phyloP scores from a whole-genome alignment of 2,797 vertebrate genomes.

The Neostethus bicornis region DNA sequence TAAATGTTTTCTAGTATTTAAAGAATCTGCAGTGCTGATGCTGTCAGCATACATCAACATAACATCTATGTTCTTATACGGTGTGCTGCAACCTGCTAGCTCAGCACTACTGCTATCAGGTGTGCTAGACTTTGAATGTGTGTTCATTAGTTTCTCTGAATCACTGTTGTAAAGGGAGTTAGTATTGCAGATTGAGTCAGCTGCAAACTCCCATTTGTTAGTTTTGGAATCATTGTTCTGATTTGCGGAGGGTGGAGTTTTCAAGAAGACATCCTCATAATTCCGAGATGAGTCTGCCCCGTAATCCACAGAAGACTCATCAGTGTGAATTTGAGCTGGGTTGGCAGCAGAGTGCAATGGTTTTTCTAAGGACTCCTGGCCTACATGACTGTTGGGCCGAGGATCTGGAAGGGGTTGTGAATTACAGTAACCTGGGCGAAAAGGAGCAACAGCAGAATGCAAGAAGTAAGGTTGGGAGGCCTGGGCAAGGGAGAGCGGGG shows the following conservation, averaged over 20 bases:
- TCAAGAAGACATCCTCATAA: conserved; percentile 30
- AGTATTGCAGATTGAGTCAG: conserved; percentile 60
- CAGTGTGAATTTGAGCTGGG: conserved; percentile 31
- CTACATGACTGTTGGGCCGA: conserved; percentile 53
- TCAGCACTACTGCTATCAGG: conserved; percentile 21
- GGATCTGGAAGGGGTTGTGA: conserved; percentile 47
- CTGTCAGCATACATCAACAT: conserved; percentile 63
- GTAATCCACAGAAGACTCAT: conserved; percentile 43
- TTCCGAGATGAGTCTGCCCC: conserved; percentile 34
- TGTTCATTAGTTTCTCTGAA: conserved; percentile 23
- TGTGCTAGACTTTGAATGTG: conserved; percentile 24
- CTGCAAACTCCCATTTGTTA: conserved; percentile 22
- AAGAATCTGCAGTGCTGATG: conserved; percentile 33
- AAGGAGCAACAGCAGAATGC: conserved; percentile 66
- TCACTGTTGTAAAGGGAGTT: conserved; percentile 68
- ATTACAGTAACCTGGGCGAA: conserved; percentile 63
- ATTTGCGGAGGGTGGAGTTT: conserved; percentile 31
- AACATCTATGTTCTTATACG: conserved; percentile 81
- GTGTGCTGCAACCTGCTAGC: conserved; percentile 69
- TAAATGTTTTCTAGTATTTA: conserved; percentile 31
- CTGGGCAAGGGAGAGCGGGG: conserved; percentile 76
- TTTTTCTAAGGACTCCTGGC: conserved; percentile 43
- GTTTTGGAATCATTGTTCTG: conserved; percentile 18
- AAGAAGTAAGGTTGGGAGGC: conserved; percentile 79
- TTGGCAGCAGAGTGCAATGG: conserved; percentile 18